These are phyloP conservation scores for Lycaon pictus DNA, from an alignment of 2,113 vertebrate species.

Conservation along the genomic window DNA sequence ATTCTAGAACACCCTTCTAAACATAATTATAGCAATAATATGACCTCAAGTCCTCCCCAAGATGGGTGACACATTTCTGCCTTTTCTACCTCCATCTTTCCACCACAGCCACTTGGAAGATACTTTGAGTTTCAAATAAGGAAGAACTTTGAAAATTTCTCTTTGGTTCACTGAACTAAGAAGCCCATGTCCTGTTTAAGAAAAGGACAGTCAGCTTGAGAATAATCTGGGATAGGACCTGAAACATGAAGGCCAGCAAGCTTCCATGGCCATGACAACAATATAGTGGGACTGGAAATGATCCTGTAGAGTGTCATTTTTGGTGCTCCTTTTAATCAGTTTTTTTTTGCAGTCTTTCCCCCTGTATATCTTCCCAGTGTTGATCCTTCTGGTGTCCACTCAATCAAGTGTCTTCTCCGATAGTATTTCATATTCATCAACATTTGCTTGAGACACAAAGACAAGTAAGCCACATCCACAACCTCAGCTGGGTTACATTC, in stretches of 20 bases:
- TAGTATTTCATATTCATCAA: not conserved
- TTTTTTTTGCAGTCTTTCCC: not conserved
- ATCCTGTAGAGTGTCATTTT: not conserved
- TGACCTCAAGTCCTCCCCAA: not conserved
- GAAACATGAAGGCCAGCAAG: not conserved
- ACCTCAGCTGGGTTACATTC: not conserved
- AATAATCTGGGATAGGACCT: not conserved
- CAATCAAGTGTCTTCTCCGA: not conserved
- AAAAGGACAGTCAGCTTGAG: not conserved
- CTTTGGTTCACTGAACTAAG: not conserved
- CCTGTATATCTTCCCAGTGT: not conserved
- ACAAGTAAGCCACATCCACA: too few relatives aligned
- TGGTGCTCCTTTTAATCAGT: not conserved
- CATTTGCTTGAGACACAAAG: not conserved
- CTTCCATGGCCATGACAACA: fast-evolving
- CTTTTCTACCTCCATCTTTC: not conserved
- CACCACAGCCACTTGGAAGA: not conserved
- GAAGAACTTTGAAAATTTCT: not conserved
- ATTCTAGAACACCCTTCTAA: not conserved
- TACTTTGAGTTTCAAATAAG: not conserved
- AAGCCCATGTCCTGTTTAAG: not conserved
- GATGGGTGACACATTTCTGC: not conserved
- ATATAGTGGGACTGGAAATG: not conserved
- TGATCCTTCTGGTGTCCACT: not conserved
- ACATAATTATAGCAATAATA: not conserved